These are phyloP conservation scores for Panopea generosa DNA, from an alignment of 2,888 invertebrate species.

Conservation along the genomic window DNA sequence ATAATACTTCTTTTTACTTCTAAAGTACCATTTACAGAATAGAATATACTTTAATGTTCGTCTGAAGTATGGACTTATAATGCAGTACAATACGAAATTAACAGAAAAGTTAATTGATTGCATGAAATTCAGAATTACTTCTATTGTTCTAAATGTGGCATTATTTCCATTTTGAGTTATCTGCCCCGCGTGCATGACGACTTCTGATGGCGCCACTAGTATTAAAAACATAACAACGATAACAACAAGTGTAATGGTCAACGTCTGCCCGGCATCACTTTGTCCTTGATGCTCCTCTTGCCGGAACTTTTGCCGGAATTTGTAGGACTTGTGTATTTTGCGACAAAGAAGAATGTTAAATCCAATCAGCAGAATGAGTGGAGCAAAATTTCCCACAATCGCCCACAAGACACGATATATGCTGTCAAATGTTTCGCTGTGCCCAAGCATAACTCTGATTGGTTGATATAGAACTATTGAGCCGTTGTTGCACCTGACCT, in stretches of 20 bases:
- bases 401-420: constrained; percentile 79
- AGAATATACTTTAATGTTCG: constrained; percentile 86
- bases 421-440: constrained; percentile 68
- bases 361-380: constrained; percentile 78
- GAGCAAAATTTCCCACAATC: constrained; percentile 78
- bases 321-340: constrained; percentile 79
- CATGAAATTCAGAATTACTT: constrained; percentile 89
- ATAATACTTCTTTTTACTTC: constrained; percentile 55
- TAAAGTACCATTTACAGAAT: constrained; percentile 69
- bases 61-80: constrained; percentile 92
- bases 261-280: constrained; percentile 75
- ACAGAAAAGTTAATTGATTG: constrained; percentile 92
- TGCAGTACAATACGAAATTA: constrained; percentile 92
- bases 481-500: constrained; percentile 54
- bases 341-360: constrained; percentile 81
- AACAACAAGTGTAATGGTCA: constrained; percentile 81
- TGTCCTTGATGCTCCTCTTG: constrained; percentile 55
- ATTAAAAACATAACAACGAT: constrained; percentile 83
- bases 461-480: constrained; percentile 55
- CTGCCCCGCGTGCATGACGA: constrained; percentile 74
- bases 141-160: constrained; percentile 77
- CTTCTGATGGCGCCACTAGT: constrained; percentile 82
- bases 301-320: constrained; percentile 74
- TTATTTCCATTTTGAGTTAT: constrained; percentile 70
- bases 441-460: constrained; percentile 65